Evolutionary conservation across 2,113 vertebrate genomes (phyloP).

Genomic region (Sebastes schlegelii): DNA sequence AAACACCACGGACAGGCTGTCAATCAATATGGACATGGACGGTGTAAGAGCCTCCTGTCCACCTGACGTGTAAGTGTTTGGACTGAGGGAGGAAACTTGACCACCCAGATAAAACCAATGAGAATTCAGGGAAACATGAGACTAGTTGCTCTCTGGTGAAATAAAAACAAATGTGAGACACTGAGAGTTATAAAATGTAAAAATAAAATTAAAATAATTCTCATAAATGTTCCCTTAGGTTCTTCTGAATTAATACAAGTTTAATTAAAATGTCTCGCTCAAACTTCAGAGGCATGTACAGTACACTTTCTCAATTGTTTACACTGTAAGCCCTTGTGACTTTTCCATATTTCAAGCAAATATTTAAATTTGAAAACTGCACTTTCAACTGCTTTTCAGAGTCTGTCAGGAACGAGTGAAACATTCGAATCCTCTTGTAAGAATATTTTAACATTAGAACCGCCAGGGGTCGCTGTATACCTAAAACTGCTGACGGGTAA

Average conservation of each 20-base stretch:
- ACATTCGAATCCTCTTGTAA: too few species aligned
- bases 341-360: background rate
- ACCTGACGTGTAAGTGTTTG: too few species aligned
- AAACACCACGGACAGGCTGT: background rate
- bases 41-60: too few species aligned
- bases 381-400: background rate
- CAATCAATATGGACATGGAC: too few species aligned
- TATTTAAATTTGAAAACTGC: background rate
- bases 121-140: too few species aligned
- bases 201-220: background rate
- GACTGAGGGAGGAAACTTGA: too few species aligned
- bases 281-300: background rate
- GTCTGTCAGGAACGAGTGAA: too few species aligned
- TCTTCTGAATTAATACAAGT: background rate
- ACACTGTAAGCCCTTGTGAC: background rate
- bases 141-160: too few species aligned
- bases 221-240: background rate
- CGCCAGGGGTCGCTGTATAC: too few species aligned
- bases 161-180: background rate
- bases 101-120: too few species aligned
- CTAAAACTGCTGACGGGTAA: too few species aligned
- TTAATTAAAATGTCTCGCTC: background rate
- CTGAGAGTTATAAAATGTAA: background rate
- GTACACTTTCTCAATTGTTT: background rate
- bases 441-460: too few species aligned